These are phyloP conservation scores for Microctonus hyperodae DNA, from an alignment of 2,888 invertebrate species.

Conservation along the genomic window DNA sequence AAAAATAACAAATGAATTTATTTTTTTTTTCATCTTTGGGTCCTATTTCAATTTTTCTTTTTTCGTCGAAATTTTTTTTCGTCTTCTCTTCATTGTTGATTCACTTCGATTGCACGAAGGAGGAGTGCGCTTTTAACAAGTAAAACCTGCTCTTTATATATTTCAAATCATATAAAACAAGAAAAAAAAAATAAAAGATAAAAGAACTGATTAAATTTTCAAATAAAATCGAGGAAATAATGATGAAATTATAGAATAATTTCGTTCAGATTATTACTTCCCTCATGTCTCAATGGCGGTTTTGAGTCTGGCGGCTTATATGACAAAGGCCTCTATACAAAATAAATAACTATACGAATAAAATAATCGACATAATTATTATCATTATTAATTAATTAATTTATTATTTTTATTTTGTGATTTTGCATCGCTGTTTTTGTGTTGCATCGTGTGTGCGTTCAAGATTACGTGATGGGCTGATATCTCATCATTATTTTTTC, in stretches of 20 bases:
- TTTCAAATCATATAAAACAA: not conserved
- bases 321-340: slow-evolving; percentile 52
- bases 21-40: slow-evolving; percentile 25
- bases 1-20: slow-evolving; percentile 5
- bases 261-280: slow-evolving; percentile 20
- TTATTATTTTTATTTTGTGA: slow-evolving; percentile 5
- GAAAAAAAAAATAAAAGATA: not conserved
- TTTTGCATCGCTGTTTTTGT: slow-evolving; percentile 9
- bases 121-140: not conserved
- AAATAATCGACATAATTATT: slow-evolving; percentile 32
- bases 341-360: slow-evolving; percentile 53
- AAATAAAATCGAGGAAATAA: not conserved
- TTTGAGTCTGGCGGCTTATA: slow-evolving; percentile 31
- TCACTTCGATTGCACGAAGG: not conserved
- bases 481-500: not conserved
- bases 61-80: slow-evolving; percentile 39
- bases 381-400: not conserved
- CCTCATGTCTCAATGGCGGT: slow-evolving; percentile 23
- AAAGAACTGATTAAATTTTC: no score
- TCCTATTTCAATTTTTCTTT: slow-evolving; percentile 31
- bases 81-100: not conserved
- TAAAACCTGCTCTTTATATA: not conserved
- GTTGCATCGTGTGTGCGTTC: slow-evolving; percentile 15
- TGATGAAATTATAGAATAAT: not conserved
- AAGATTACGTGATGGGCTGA: not conserved